phyloP scores from a whole-genome alignment of 2,797 vertebrate genomes.

The Myioborus melanocephalus region DNA sequence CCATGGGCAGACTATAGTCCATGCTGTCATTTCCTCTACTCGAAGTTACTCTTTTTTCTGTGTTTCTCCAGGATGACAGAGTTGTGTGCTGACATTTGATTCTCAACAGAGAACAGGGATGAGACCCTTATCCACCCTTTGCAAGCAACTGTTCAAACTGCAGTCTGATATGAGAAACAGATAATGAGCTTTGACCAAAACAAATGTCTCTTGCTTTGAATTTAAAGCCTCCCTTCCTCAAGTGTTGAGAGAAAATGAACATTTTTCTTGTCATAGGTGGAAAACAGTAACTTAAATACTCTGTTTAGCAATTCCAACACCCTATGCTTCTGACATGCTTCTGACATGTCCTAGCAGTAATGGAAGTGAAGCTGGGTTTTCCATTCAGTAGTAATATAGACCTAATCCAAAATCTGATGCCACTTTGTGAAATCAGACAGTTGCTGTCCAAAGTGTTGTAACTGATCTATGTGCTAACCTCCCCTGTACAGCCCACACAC shows the following conservation, averaged over 20 bases:
- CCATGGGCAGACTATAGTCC: not conserved
- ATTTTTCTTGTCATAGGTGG: not conserved
- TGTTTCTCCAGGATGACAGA: not conserved
- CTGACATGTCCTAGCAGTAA: not conserved
- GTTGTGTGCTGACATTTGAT: not conserved
- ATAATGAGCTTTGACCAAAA: not conserved
- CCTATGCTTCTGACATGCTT: not conserved
- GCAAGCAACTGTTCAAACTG: not conserved
- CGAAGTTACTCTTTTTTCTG: not conserved
- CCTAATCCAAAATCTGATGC: not conserved
- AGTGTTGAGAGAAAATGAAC: not conserved
- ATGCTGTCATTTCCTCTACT: not conserved
- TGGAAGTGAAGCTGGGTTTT: not conserved
- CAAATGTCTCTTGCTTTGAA: not conserved
- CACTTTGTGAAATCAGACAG: not conserved
- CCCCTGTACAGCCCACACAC: too few species aligned
- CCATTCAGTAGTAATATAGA: not conserved
- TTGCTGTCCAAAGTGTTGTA: not conserved
- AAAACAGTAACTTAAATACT: not conserved
- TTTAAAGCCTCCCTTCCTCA: not conserved
- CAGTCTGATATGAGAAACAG: not conserved
- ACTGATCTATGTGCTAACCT: not conserved
- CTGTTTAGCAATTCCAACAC: not conserved
- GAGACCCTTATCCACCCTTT: not conserved
- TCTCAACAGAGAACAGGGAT: not conserved